Base-by-base conservation (phyloP, 1,140 invertebrate species). In the Drosophila pectinifera region DNA sequence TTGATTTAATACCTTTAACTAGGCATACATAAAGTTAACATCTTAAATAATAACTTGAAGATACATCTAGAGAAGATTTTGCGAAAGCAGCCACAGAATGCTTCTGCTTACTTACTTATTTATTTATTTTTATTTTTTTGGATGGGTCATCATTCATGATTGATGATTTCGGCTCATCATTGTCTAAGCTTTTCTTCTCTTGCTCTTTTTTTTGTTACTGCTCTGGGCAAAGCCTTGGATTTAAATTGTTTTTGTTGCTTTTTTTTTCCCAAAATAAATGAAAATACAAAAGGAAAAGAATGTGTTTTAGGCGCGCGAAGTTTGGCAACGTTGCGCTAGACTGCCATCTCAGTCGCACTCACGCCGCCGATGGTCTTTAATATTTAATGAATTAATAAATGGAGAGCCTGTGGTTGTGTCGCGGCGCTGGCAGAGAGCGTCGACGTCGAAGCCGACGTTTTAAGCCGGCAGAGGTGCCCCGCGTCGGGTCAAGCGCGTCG, bases 321-420 rank as follows among this genome's bases (percentile, higher is more conserved):
- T 84, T 62, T 64, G 80, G 80, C 80, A 83, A 83, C 80, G 53
- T 39, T 39, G 63, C 54, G 48, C 10, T 28, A 28, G 7, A 31
- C 0, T 41, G 18, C 22, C 41, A 20, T 61, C 54, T 49, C 24
- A 13, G 6, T 41, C 41, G 42, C 20, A 38, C n/a, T 48, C 34
- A 7, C 11, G 13, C 14, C 42, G 46, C 34, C 68, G 49, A 31
- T 57, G 64, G 42, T 42, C 82, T 81, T 85, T 86, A 85, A 85
- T 85, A 85, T 85, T 80, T 85, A 73, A 85, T 85, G 78, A 78
- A 85, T 85, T 74, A 85, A 81, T 78, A 85, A 84, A 69, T 73
- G 63, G 41, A 48, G 48, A 51, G 54, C 36, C 48, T 56, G 54
- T 41, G 31, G 49, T 49, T 73, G 38, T 45, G 45, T 68, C 56